Evolutionary conservation across 2,888 invertebrate genomes (phyloP).

Genomic region (Alcis repandata): DNA sequence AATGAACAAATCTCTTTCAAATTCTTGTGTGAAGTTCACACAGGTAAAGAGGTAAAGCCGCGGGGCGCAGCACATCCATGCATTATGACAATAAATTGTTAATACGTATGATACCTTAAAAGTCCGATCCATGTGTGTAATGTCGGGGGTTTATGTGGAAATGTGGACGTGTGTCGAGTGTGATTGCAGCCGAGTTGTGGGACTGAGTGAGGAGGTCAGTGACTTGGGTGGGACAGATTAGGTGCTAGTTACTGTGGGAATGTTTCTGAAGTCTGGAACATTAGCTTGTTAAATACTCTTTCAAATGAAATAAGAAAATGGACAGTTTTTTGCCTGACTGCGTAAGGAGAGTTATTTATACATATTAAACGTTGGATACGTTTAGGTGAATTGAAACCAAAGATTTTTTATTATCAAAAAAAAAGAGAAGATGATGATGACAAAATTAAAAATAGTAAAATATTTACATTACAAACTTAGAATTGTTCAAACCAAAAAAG

Average conservation of each 20-base stretch:
- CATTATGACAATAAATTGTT: conserved; percentile 36
- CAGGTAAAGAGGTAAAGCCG: neutral
- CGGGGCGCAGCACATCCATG: conserved; percentile 2
- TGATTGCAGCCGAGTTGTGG: conserved; percentile 18
- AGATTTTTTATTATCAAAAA: neutral
- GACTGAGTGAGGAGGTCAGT: conserved; percentile 15
- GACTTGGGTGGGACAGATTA: conserved; percentile 1
- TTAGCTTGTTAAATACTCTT: too few relatives aligned
- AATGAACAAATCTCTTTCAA: neutral
- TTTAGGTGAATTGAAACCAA: neutral
- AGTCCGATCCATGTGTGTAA: conserved; percentile 36
- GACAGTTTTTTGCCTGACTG: too few relatives aligned
- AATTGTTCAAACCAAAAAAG: too few relatives aligned
- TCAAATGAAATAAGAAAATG: too few relatives aligned
- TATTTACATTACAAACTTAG: too few relatives aligned
- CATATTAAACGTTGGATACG: too few relatives aligned
- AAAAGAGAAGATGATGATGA: too few relatives aligned
- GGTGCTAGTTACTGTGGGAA: neutral
- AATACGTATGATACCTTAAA: conserved; percentile 40
- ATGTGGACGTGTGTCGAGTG: conserved; percentile 6
- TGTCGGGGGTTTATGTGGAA: conserved; percentile 40
- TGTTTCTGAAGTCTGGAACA: too few relatives aligned
- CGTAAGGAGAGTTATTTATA: too few relatives aligned
- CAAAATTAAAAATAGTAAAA: too few relatives aligned
- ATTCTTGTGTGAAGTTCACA: too few relatives aligned